A percentile compares a stretch with the other conserved stretches of the same genome.
phyloP scores from a whole-genome alignment of 2,113 vertebrate genomes.

The Urocitellus parryii region DNA sequence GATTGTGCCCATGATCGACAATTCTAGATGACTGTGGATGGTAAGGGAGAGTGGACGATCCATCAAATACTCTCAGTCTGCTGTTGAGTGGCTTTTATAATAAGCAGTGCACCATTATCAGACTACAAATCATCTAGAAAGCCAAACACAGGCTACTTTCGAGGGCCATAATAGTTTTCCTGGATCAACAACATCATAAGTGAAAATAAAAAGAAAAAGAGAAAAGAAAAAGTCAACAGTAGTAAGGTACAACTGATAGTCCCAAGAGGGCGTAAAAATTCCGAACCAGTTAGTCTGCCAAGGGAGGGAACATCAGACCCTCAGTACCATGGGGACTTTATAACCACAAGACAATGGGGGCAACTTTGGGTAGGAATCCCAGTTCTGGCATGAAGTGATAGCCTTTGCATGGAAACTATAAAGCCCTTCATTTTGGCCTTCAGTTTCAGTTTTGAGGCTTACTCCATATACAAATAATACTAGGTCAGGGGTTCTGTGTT shows the following conservation, averaged over 20 bases:
- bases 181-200: neutral
- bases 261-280: neutral
- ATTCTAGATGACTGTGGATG: neutral
- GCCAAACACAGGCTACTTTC: neutral
- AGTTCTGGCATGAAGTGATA: neutral
- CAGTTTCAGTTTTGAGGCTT: neutral
- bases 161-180: neutral
- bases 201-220: neutral
- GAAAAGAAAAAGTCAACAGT: neutral
- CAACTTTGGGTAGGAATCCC: neutral
- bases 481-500: neutral
- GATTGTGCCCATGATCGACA: neutral
- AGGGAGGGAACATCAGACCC: neutral
- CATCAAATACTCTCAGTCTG: neutral
- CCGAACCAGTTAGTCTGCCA: neutral
- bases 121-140: neutral
- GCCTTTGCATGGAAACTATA: neutral
- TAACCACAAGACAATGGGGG: neutral
- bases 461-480: neutral
- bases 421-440: neutral
- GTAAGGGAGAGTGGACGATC: neutral
- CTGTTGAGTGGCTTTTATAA: neutral
- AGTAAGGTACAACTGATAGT: neutral
- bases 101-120: neutral
- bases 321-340: neutral